Evolutionary conservation across 2,113 vertebrate species (phyloP), one percentile per base, ranked within the genome.

Genomic region (Haliaeetus leucogaster): DNA sequence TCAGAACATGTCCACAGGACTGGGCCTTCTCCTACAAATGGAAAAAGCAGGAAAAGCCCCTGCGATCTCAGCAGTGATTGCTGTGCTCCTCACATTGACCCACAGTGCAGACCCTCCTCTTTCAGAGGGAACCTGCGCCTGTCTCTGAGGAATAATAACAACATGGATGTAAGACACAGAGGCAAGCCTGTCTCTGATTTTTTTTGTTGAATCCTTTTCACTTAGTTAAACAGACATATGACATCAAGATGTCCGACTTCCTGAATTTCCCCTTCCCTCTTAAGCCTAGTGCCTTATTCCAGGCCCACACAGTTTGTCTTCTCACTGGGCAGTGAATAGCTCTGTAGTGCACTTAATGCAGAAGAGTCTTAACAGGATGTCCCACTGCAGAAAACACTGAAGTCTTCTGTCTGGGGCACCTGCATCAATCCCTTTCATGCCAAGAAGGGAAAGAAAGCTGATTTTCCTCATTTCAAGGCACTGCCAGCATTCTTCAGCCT

Each of bases 11-110:
- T 11, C 27, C 53, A 23, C 27, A 56, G 15, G 23, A 21, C 8
- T 1, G 17, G 47, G 27, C 26, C n/a, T 63, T 38, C 22, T 61
- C 13, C 11, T 10, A 30, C 8, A 18, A 0, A 1, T 3, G 23
- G 12, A 36, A 68, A 67, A 86, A 56, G 6, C 58, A 84, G 53
- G 15, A 61, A 18, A 43, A 61, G 5, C 18, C 30, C 20, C 26
- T 2, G 0, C 0, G 0, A 0, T 11, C 22, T 19, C 71, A 59
- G 29, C 61, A 70, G 71, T 12, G 59, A 42, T 20, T 30, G 16
- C 61, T 71, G 45, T n/a, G 56, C 34, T 61, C 13, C 22, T 79
- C 50, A 34, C 9, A 13, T 2, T 40, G 50, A n/a, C 52, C 16
- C 8, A 19, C 7, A 3, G 11, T 10, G 11, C 23, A 48, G 23